A percentile compares a stretch with the other conserved stretches of the same genome.
These are phyloP conservation scores for Narcine bancroftii DNA, from an alignment of 2,113 vertebrate genomes.

Conservation along the genomic window DNA sequence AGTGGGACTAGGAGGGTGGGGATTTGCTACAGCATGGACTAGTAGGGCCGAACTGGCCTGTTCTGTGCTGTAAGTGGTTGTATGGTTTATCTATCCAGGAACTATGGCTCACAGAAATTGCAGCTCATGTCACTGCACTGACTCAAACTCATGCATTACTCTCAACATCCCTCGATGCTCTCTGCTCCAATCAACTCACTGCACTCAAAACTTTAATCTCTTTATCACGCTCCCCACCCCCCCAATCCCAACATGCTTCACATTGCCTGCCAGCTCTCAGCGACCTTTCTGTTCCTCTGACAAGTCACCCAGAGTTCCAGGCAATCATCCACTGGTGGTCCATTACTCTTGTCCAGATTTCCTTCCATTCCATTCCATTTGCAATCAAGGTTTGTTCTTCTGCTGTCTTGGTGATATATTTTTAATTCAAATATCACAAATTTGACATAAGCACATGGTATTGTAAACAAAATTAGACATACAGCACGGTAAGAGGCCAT, in stretches of 20 bases:
- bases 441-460: no score
- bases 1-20: no score
- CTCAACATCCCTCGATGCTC: neutral
- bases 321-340: neutral
- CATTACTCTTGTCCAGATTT: no score
- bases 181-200: neutral
- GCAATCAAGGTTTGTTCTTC: neutral
- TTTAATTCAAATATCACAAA: no score
- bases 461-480: no score
- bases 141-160: neutral
- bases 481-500: no score
- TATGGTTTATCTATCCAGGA: neutral
- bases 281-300: neutral
- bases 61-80: no score
- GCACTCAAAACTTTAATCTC: neutral
- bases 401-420: neutral
- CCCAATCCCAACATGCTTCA: neutral
- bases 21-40: no score
- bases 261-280: neutral
- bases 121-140: neutral
- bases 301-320: neutral
- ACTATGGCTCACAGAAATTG: neutral
- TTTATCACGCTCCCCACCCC: neutral
- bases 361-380: neutral
- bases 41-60: no score